These are phyloP conservation scores for Diorhabda elongata DNA, from an alignment of 1,140 invertebrate species.

Conservation along the genomic window DNA sequence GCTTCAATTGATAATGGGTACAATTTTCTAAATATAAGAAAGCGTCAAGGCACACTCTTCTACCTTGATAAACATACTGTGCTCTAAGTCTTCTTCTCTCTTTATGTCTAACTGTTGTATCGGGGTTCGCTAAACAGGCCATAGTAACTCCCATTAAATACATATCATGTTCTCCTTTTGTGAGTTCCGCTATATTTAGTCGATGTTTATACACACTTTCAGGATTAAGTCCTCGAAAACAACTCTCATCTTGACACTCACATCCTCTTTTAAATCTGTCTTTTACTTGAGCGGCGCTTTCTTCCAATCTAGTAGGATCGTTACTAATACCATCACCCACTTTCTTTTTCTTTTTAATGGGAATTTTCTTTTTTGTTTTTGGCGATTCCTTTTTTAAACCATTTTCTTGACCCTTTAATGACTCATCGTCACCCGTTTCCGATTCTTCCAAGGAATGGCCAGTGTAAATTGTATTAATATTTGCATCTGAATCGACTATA, in stretches of 20 bases:
- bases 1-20: constrained; percentile 73
- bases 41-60: constrained; percentile 71
- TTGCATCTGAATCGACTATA: constrained; percentile 52
- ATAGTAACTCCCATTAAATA: constrained; percentile 77
- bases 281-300: constrained; percentile 59
- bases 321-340: constrained; percentile 26
- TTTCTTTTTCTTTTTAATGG: constrained; percentile 53
- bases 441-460: constrained; percentile 30
- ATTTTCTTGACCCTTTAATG: constrained; percentile 25
- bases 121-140: constrained; percentile 71
- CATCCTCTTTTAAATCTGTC: constrained; percentile 67
- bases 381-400: constrained; percentile 32
- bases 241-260: constrained; percentile 71
- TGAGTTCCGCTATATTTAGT: constrained; percentile 72
- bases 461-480: constrained; percentile 40
- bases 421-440: constrained; percentile 25
- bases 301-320: constrained; percentile 55
- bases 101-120: constrained; percentile 66
- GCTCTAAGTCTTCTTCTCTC: constrained; percentile 66
- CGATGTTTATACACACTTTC: constrained; percentile 71
- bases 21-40: constrained; percentile 77
- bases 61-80: constrained; percentile 71
- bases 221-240: constrained; percentile 66
- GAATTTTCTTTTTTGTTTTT: constrained; percentile 41
- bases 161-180: constrained; percentile 56